Evolutionary conservation across 2,113 vertebrate genomes (phyloP), one percentile per base, ranked within the genome.

Genomic region (Lasiurus cinereus): DNA sequence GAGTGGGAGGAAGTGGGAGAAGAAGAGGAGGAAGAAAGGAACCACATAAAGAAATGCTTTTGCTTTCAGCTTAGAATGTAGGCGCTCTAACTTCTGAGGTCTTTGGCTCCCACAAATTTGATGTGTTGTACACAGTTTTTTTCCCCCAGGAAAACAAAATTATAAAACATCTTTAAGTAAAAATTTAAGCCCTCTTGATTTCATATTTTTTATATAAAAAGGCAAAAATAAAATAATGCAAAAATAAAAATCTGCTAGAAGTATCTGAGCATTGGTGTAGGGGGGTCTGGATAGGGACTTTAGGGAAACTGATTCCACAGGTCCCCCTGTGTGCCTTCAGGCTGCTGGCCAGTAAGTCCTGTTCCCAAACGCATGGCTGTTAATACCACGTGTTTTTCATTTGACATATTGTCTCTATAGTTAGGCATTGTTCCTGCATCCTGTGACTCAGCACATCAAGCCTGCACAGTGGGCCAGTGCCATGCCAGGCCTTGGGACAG

Each of bases 201-300:
- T 83, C 22, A 66, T 85, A 56, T 79, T 83, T 94, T 59, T 22
- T 11, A 80, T 50, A 52, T 76, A 29, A 85, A 83, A 79, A 79
- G 52, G 12, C 7, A 59, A 83, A 85, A 79, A 33, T 27, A 43
- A 54, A 69, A 54, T 31, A 74, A 54, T 52, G 19, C 46, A 48
- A 90, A 74, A 22, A 21, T 56, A 56, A 56, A 31, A 39, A 31
- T 39, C 15, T 13, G 54, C 36, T 52, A 52, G 82, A 77, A 90
- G 48, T 33, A 8, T 33, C 54, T n/a, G 50, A 82, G 22, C 9
- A 1, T 10, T 39, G 77, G n/a, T 2, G 8, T 54, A 54, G 15
- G 33, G 33, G 8, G 33, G 14, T 16, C 9, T 2, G 6, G 52
- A 10, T 43, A 29, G 9, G 15, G 6, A 22, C 16, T 6, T 24